These are phyloP conservation scores for Oryzias dopingdopingensis DNA, from an alignment of 2,797 vertebrate species.

Conservation along the genomic window DNA sequence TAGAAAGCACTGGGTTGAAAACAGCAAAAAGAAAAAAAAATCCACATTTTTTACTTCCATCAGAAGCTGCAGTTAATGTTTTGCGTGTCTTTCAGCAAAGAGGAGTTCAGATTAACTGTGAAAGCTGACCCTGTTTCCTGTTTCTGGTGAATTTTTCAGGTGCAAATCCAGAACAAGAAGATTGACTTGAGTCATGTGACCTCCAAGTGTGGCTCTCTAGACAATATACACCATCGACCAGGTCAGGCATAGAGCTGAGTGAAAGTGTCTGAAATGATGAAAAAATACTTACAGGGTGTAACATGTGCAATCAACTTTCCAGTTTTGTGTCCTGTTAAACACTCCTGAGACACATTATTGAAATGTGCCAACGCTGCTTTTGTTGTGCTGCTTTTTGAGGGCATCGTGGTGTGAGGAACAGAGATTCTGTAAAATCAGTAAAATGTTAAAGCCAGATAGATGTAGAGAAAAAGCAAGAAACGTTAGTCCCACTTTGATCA, in stretches of 20 bases:
- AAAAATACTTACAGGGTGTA: too few relatives aligned
- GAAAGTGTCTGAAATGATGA: not conserved
- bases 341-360: too few relatives aligned
- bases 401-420: too few relatives aligned
- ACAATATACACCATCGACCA: conserved; percentile 97
- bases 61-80: conserved; percentile 7
- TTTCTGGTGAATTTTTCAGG: conserved; percentile 67
- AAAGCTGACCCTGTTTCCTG: conserved; percentile 22
- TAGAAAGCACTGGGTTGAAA: conserved; percentile 11
- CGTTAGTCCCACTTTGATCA: too few relatives aligned
- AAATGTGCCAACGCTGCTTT: too few relatives aligned
- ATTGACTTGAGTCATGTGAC: conserved; percentile 98
- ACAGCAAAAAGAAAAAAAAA: not conserved
- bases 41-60: conserved; percentile 7
- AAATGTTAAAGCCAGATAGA: too few relatives aligned
- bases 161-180: conserved; percentile 97
- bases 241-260: conserved; percentile 85
- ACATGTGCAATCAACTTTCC: too few relatives aligned
- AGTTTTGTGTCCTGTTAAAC: too few relatives aligned
- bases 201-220: conserved; percentile 96
- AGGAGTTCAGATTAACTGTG: not conserved
- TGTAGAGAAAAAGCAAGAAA: too few relatives aligned
- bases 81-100: conserved; percentile 12
- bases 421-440: too few relatives aligned
- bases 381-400: too few relatives aligned